These are phyloP conservation scores for Eidolon helvum DNA, from an alignment of 2,113 vertebrate genomes.

Conservation along the genomic window DNA sequence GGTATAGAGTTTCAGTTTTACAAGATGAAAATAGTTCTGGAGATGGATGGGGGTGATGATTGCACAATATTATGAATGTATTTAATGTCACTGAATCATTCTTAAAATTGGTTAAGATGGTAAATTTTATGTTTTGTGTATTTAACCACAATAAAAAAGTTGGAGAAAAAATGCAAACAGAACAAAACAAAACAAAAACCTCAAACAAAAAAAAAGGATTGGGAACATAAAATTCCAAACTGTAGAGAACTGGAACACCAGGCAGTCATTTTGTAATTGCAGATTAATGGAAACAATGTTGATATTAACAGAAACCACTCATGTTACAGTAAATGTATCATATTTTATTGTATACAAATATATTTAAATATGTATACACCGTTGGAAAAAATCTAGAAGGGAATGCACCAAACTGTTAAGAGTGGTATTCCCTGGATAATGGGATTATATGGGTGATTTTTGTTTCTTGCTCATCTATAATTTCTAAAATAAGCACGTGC, in stretches of 20 bases:
- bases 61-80: neutral
- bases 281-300: neutral
- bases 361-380: neutral
- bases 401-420: neutral
- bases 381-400: neutral
- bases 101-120: neutral
- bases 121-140: neutral
- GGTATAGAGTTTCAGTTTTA: neutral
- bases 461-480: neutral
- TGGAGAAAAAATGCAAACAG: neutral
- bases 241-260: neutral
- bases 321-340: neutral
- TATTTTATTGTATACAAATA: neutral
- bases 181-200: neutral
- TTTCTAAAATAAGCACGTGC: conserved; percentile 7
- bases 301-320: neutral
- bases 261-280: neutral
- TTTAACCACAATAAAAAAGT: neutral
- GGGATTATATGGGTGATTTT: neutral
- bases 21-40: neutral
- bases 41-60: neutral
- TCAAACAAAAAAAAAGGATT: neutral
- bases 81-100: neutral
- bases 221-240: neutral
- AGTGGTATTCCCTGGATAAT: neutral